phyloP scores from a whole-genome alignment of 2,113 vertebrate species.

The Psittacus erithacus region DNA sequence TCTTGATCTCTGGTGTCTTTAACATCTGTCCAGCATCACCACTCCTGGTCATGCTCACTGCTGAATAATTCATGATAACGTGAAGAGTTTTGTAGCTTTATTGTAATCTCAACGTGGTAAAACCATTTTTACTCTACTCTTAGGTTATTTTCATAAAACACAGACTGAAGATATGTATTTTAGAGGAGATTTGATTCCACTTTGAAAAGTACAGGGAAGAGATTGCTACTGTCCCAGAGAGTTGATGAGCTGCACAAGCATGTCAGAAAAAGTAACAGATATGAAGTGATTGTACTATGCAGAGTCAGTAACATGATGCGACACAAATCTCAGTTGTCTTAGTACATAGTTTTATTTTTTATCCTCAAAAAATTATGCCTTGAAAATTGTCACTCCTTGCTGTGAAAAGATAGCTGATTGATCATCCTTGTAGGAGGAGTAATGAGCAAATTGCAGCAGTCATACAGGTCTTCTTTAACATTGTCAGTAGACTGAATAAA shows the following conservation, averaged over 20 bases:
- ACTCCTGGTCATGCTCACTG: background rate
- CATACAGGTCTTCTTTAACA: fast-evolving
- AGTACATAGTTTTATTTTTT: background rate
- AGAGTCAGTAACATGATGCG: background rate
- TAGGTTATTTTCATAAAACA: background rate
- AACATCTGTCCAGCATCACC: background rate
- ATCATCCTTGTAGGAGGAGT: background rate
- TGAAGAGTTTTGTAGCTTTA: background rate
- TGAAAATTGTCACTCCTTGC: background rate
- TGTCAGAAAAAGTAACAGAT: background rate
- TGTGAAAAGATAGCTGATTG: background rate
- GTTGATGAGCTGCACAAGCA: background rate
- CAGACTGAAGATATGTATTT: background rate
- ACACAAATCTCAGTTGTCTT: background rate
- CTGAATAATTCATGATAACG: background rate
- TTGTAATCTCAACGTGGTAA: background rate
- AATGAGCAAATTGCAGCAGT: background rate
- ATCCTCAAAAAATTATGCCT: background rate
- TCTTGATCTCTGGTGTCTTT: background rate
- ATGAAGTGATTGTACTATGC: background rate
- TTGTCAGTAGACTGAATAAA: background rate
- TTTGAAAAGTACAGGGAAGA: background rate
- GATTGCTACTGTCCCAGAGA: background rate
- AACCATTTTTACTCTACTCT: background rate
- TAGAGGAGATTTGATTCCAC: background rate